Base-by-base conservation (phyloP, 2,113 vertebrate genomes). In the Corvus cornix region DNA sequence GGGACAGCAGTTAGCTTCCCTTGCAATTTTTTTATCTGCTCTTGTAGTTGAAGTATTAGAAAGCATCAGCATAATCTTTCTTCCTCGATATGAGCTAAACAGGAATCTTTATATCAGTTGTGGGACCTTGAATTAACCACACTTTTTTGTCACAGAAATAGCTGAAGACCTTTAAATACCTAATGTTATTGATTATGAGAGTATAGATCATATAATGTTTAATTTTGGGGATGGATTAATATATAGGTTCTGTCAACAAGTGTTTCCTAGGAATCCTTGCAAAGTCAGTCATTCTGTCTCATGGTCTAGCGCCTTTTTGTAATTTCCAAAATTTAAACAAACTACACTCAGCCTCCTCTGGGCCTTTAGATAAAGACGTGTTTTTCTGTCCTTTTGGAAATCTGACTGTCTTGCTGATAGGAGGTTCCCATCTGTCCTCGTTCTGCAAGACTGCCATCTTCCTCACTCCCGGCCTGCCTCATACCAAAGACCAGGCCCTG, bases 361-460 rank as follows among this genome's bases (percentile, higher is more conserved):
- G 3, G 5, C 12, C 13, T 68, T 68, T n/a, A 51, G 30, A 68
- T 75, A 69, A 70, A 44, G 5, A 7, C 0, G 7, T 18, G 8
- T 15, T 58, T 72, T 93, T 48, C 13, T 22, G 7, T 33, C 13
- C 18, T 59, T 53, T 76, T 8, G 0, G 28, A 85, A 63, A 6
- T 43, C 44, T 53, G 22, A 10, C 12, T 52, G 2, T 43, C 17
- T 20, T 52, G 5, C 4, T 46, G 17, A 39, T 37, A 39, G n/a
- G 16, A 64, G 13, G 7, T 13, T 92, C 23, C 49, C 27, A 13
- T 31, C 11, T 21, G 33, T 7, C 14, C 31, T 66, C 0, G 0
- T 39, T 18, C 23, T 39, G 30, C 12, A 64, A 39, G 8, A 4
- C 39, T 69, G 7, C 10, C 16, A 10, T 35, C 31, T 39, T 69